A percentile compares a stretch with the other conserved stretches of the same genome.
phyloP scores from a whole-genome alignment of 2,888 invertebrate species.

The Parapristionchus giblindavisi region DNA sequence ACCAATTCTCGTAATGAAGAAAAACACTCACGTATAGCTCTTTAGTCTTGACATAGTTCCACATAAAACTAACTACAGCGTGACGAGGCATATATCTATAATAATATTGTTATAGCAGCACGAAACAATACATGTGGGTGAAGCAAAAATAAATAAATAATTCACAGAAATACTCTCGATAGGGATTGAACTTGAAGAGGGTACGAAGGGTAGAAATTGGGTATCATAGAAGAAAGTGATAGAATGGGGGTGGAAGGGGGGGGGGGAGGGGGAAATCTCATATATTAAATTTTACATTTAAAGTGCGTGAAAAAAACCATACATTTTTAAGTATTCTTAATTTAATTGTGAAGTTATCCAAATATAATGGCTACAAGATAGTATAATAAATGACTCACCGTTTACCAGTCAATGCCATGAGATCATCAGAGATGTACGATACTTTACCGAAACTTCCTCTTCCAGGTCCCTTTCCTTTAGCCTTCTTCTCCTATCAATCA shows the following conservation, averaged over 20 bases:
- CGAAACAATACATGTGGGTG: too few relatives aligned
- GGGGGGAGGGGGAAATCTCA: too few relatives aligned
- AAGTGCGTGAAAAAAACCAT: too few relatives aligned
- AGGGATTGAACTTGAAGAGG: too few relatives aligned
- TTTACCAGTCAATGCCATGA: conserved; percentile 9
- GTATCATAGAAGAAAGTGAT: too few relatives aligned
- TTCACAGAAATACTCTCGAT: too few relatives aligned
- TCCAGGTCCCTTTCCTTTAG: not conserved
- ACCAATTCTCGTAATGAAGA: not conserved
- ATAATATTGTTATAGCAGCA: too few relatives aligned
- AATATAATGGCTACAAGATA: not conserved
- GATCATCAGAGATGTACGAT: not conserved
- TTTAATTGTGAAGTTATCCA: not conserved
- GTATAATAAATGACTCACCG: not conserved
- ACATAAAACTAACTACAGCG: conserved; percentile 23
- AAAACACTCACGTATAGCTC: not conserved
- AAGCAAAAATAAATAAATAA: too few relatives aligned
- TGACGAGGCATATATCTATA: conserved; percentile 24
- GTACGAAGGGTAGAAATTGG: too few relatives aligned
- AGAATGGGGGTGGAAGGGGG: too few relatives aligned
- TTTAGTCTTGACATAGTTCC: conserved; percentile 18
- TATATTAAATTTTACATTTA: too few relatives aligned
- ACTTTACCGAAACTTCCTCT: not conserved
- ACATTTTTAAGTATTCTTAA: too few relatives aligned
- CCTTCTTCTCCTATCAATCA: not conserved